A percentile compares a stretch with the other conserved stretches of the same genome.
These are phyloP conservation scores for Stichodactyla mertensii DNA, from an alignment of 64 coral and sea anemone genomes.

Conservation along the genomic window DNA sequence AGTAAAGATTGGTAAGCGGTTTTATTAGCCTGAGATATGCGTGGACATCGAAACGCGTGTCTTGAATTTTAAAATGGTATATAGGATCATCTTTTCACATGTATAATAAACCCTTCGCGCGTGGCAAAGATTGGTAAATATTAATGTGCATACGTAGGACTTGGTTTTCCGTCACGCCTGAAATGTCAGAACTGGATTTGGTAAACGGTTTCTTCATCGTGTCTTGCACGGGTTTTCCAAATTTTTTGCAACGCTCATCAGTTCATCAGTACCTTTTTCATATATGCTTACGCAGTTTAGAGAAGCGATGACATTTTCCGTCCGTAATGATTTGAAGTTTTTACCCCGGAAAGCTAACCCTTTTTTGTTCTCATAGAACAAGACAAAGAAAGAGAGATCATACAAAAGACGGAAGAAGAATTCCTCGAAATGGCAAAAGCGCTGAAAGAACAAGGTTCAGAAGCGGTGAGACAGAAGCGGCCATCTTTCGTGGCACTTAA, in stretches of 20 bases:
- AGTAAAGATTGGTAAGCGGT: neutral
- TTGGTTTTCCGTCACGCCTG: no score
- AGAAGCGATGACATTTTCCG: no score
- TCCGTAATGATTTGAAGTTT: no score
- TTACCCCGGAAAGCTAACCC: neutral
- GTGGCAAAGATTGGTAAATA: no score
- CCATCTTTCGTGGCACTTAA: constrained; percentile 66
- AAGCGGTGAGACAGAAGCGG: constrained; percentile 38
- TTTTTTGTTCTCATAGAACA: constrained; percentile 38
- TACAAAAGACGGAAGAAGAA: constrained; percentile 64
- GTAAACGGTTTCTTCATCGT: neutral
- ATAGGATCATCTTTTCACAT: no score
- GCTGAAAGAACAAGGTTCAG: constrained; percentile 49
- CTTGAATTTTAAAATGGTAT: no score
- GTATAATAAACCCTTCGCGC: no score
- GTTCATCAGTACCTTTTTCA: no score
- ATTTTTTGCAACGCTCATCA: no score
- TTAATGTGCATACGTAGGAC: no score
- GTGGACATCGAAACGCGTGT: neutral
- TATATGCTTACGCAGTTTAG: no score
- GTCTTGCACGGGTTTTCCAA: no score
- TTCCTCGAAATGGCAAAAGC: constrained; percentile 71
- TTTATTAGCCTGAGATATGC: neutral
- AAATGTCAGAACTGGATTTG: neutral
- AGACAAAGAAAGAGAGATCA: constrained; percentile 67